Conservation (phyloP, 2,888 invertebrate genomes). For the Latrodectus elegans region DNA sequence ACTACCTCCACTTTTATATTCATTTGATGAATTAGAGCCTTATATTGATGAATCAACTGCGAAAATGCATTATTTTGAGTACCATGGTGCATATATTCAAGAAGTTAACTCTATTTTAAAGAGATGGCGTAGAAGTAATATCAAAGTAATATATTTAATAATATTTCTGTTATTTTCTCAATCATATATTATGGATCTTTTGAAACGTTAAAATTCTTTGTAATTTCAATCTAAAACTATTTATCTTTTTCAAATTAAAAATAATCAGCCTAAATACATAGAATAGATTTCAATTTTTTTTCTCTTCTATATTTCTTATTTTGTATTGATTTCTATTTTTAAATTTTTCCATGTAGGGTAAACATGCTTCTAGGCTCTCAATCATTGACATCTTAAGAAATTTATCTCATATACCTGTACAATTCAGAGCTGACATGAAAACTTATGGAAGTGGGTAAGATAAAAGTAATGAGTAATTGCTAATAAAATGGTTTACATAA, state of each 20-base stretch:
- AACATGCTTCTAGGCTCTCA: conserved; percentile 71
- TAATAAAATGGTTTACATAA: too few species aligned
- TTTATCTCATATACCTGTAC: conserved; percentile 71
- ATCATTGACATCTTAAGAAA: conserved; percentile 72
- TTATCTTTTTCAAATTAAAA: not conserved
- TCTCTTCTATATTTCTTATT: not conserved
- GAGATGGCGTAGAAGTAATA: conserved; percentile 71
- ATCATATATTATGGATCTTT: too few species aligned
- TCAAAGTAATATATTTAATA: conserved; percentile 36
- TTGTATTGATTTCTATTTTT: not conserved
- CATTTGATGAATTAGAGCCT: conserved; percentile 72
- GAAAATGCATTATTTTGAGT: conserved; percentile 72
- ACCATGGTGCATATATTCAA: conserved; percentile 72
- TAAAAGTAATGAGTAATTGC: not conserved
- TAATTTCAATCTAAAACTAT: not conserved
- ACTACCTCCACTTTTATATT: conserved; percentile 72
- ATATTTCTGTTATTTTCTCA: too few species aligned
- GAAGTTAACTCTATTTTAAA: conserved; percentile 72
- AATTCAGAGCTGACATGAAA: conserved; percentile 70
- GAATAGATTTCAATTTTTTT: not conserved
- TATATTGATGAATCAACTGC: conserved; percentile 72
- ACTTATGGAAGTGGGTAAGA: conserved; percentile 73
- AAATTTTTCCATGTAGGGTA: conserved; percentile 60
- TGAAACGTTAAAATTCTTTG: not conserved
- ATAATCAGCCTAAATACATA: not conserved